Base-by-base conservation (phyloP, 2,113 vertebrate genomes). In the Phainopepla nitens region DNA sequence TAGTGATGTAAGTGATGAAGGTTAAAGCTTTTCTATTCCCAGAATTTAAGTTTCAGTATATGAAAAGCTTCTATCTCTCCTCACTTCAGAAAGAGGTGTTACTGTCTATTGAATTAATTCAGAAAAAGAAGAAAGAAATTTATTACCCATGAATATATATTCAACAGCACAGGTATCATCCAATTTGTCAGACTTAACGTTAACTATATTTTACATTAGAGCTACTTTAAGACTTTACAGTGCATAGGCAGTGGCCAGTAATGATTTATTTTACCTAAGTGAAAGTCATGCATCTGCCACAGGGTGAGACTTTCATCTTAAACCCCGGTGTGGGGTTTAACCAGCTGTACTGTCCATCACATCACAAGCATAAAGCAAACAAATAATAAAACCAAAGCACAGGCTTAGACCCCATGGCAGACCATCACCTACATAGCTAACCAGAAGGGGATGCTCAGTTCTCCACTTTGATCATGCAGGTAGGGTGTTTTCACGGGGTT, bases 111-210 rank as follows among this genome's bases (percentile, higher is more conserved):
- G 0, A 76, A 27, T 21, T 69, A 22, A n/a, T 44, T 69, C 50
- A 53, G 27, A 50, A 89, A 78, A 69, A 57, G 11, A 64, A 23
- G 7, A 5, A 41, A 57, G 7, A 44, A 64, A 87, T 39, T 25
- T 11, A 70, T 21, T 58, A 89, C 7, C 17, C 7, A 29, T 7
- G 0, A 54, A 14, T 23, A 64, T 7, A 41, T 28, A 56, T 28
- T 54, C 27, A 62, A n/a, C 11, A 76, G 4, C 0, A 0, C 14
- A 39, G 3, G 10, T 19, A 72, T 42, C 27, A 50, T 20, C 9
- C 15, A 24, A 62, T 42, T 70, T 13, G 3, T 31, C 25, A 76
- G 25, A 44, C 13, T 41, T 10, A 25, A 4, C 13, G 23, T 44
- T 27, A 65, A 35, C 7, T 11, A 3, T 2, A 45, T 15, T 78